Evolutionary conservation across 2,113 vertebrate genomes (phyloP), one percentile per base, ranked within the genome.

Genomic region (Cephalopholis sonnerati): DNA sequence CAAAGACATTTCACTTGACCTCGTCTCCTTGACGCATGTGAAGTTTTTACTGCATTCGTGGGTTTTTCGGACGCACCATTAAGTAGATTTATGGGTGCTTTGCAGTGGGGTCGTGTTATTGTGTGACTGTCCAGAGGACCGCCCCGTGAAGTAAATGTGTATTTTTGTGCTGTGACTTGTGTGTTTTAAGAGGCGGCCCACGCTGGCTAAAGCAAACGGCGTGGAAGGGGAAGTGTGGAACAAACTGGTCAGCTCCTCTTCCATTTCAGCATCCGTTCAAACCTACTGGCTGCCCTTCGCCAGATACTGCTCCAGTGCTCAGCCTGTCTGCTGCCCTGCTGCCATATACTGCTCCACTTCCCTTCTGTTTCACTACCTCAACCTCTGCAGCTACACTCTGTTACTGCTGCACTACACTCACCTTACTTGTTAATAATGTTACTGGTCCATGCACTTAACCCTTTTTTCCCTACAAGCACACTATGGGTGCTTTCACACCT

Each of bases 201-300:
- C 71, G 81, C 81, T 81, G 88, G 86, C 81, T 79, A 1, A 1
- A 79, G 76, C 70, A 59, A 36, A 76, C 15, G 29, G 53, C 59
- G 87, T 15, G 79, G 79, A 63, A 75, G 59, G 69, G 32, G 64
- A 83, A 29, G 85, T 77, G 88, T 93, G 93, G 92, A 95, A 95
- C 89, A 93, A 93, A 91, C 65, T 55, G 25, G 87, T 95, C 93
- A 93, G 74, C 77, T 92, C 83, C 69, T 87, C 84, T 65, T 89
- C 77, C 76, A 77, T 73, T 44, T 76, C 64, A 80, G 67, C 78
- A 74, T 90, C 84, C 64, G 48, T 79, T 68, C 74, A 57, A 69
- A n/a, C 10, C n/a, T 24, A 36, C 70, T 36, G 24, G n/a, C 53
- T 48, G 57, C 53, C 36, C 36, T 39, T 81, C 62, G 55, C 68